Percentiles rank a stretch among this genome's conserved stretches.
Evolutionary conservation across 2,113 vertebrate species (phyloP).

Genomic region (Erinaceus europaeus): DNA sequence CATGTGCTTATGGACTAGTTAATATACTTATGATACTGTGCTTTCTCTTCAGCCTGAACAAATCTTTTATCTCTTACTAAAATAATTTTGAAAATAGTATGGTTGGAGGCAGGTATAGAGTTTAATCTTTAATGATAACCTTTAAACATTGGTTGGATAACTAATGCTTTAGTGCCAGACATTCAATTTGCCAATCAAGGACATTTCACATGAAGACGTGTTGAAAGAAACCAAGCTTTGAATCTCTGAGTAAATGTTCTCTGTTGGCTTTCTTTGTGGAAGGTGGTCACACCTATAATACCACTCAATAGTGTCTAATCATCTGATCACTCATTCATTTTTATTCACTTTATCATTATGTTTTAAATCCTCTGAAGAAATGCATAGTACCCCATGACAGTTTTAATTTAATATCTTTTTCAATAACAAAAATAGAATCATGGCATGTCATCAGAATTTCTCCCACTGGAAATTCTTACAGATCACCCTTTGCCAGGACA

Average conservation of each 20-base stretch:
- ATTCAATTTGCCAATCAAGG: background rate
- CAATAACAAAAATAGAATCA: background rate
- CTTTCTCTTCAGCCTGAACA: too few species aligned
- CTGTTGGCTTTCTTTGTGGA: background rate
- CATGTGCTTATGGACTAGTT: background rate
- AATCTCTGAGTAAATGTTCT: background rate
- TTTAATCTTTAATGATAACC: background rate
- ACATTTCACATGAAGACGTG: background rate
- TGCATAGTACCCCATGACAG: background rate
- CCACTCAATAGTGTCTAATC: background rate
- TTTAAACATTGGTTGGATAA: background rate
- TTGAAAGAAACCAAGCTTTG: background rate
- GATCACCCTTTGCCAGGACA: background rate
- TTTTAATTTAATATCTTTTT: background rate
- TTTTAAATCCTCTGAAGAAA: background rate
- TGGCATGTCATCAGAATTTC: background rate
- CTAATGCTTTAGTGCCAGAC: background rate
- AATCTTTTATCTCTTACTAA: too few species aligned
- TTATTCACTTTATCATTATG: background rate
- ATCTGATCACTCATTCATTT: background rate
- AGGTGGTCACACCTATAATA: background rate
- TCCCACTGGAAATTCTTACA: background rate
- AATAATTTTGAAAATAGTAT: slow-evolving; percentile 19
- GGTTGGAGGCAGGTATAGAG: background rate
- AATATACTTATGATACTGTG: slow-evolving; percentile 27